Conservation (phyloP, 2,113 vertebrate genomes). For the Peromyscus californicus region DNA sequence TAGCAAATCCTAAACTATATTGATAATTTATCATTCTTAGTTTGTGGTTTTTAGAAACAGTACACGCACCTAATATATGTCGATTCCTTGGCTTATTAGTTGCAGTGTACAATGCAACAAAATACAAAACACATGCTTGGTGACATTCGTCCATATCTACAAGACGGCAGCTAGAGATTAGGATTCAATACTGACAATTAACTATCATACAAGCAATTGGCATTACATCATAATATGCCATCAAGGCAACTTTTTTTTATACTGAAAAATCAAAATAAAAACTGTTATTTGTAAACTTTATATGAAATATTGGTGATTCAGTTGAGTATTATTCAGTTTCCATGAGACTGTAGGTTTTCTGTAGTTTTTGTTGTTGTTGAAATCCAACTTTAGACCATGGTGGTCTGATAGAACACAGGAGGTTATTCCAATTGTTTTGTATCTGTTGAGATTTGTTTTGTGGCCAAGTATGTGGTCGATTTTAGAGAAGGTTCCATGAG, state of each 20-base stretch:
- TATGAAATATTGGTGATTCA: too few species aligned
- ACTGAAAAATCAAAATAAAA: conserved; percentile 90
- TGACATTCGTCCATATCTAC: too few species aligned
- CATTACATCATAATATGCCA: conserved; percentile 89
- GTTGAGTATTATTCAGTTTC: too few species aligned
- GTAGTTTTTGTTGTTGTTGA: too few species aligned
- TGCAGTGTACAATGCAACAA: conserved; percentile 92
- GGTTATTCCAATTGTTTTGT: too few species aligned
- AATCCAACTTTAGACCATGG: too few species aligned
- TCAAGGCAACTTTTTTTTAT: conserved; percentile 87
- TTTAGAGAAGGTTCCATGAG: too few species aligned
- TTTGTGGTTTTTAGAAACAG: conserved; percentile 92
- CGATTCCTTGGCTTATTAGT: conserved; percentile 94
- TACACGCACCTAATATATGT: conserved; percentile 90
- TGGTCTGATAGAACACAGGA: too few species aligned
- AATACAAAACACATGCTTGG: conserved; percentile 86
- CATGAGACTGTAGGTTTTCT: too few species aligned
- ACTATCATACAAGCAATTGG: conserved; percentile 94
- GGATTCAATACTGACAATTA: conserved; percentile 79
- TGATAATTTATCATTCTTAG: conserved; percentile 92
- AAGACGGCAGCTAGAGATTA: too few species aligned
- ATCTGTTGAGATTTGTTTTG: too few species aligned
- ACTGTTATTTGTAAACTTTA: conserved; percentile 95
- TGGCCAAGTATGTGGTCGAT: too few species aligned
- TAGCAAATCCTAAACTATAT: conserved; percentile 96